phyloP scores from a whole-genome alignment of 2,797 vertebrate species.

The Labroides dimidiatus region DNA sequence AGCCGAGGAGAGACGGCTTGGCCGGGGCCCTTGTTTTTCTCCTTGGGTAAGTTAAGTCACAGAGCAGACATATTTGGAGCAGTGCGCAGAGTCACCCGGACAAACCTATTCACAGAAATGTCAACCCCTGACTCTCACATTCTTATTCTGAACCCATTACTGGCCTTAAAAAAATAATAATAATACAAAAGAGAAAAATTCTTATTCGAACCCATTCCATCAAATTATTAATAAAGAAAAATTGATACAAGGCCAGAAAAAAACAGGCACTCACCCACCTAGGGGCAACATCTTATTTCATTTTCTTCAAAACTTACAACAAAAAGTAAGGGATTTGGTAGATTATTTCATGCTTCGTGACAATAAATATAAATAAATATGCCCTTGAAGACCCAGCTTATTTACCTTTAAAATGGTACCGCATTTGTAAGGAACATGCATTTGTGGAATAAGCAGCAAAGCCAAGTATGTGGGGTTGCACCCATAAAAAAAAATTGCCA shows the following conservation, averaged over 20 bases:
- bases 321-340: no score
- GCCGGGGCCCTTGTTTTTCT: constrained; percentile 40
- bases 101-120: constrained; percentile 25
- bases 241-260: neutral
- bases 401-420: no score
- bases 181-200: neutral
- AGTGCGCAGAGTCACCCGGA: constrained; percentile 25
- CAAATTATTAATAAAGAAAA: neutral
- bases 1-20: constrained; percentile 37
- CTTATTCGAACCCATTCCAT: constrained; percentile 1
- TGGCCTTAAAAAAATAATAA: constrained; percentile 1
- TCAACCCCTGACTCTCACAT: constrained; percentile 16
- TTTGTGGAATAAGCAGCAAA: no score
- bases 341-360: no score
- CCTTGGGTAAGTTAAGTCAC: constrained; percentile 48
- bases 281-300: no score
- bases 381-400: no score
- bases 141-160: neutral
- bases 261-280: no score
- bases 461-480: no score
- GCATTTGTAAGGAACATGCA: no score
- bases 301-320: no score
- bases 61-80: constrained; percentile 44
- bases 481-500: no score
- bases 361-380: no score